phyloP scores from a whole-genome alignment of 2,888 invertebrate species.

The Resseliella maxima region DNA sequence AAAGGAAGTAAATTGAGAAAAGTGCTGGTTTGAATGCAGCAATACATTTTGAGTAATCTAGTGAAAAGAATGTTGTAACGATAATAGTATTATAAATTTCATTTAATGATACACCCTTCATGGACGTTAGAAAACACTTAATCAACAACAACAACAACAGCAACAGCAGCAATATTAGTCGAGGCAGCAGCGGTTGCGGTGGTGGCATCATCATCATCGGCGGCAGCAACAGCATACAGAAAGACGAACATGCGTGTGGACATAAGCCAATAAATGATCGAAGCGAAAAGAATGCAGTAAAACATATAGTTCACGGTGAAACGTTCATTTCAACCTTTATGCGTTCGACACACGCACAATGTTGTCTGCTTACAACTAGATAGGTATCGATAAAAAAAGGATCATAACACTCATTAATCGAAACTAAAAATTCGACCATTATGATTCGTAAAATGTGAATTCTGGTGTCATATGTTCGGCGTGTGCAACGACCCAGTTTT shows the following conservation, averaged over 20 bases:
- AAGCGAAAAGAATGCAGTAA: background rate
- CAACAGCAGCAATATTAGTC: background rate
- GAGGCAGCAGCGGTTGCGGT: too few species aligned
- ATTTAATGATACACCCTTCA: conserved; percentile 54
- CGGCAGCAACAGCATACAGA: too few species aligned
- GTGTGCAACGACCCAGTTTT: conserved; percentile 45
- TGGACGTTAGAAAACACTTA: conserved; percentile 41
- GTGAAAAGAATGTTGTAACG: background rate
- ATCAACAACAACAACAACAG: conserved; percentile 1
- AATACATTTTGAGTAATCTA: background rate
- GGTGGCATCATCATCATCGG: too few species aligned
- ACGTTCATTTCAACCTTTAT: background rate
- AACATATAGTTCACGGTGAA: conserved; percentile 31
- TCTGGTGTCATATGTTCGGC: conserved; percentile 55
- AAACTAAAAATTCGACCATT: background rate
- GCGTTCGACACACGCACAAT: background rate
- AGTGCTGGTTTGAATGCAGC: too few species aligned
- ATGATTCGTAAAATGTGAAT: conserved; percentile 42
- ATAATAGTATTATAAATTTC: conserved; percentile 50
- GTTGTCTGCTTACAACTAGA: background rate
- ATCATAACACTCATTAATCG: conserved; percentile 53
- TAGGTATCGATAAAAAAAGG: conserved; percentile 53
- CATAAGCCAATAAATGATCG: conserved; percentile 33
- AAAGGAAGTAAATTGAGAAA: too few species aligned
- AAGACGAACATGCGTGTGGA: conserved; percentile 42